Evolutionary conservation across 2,113 vertebrate genomes (phyloP).

Genomic region (Pangasianodon hypophthalmus): DNA sequence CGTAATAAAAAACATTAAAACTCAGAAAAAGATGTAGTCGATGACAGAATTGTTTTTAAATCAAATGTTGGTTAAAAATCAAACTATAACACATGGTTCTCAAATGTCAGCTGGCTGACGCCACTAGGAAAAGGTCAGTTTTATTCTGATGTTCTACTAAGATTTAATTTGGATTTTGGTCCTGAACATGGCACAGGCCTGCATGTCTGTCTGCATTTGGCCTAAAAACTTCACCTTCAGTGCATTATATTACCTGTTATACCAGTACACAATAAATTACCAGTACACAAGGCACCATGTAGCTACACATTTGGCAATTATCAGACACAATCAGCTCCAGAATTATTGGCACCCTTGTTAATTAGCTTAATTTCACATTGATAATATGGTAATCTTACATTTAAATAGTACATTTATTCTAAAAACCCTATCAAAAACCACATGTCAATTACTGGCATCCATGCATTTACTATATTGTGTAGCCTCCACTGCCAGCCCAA

Average conservation of each 20-base stretch:
- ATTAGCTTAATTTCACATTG: not conserved
- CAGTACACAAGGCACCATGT: not conserved
- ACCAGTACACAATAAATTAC: not conserved
- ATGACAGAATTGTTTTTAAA: constrained; percentile 34
- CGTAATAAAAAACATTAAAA: constrained; percentile 28
- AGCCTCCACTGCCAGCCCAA: not conserved
- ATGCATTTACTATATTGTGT: not conserved
- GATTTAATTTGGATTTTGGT: not conserved
- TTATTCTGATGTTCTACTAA: not conserved
- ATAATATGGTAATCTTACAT: not conserved
- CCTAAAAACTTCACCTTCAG: not conserved
- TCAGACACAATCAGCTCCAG: not conserved
- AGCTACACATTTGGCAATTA: not conserved
- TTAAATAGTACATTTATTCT: not conserved
- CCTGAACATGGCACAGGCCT: not conserved
- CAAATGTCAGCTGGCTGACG: constrained; percentile 36
- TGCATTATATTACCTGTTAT: not conserved
- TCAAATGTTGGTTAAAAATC: constrained; percentile 33
- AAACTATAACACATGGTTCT: constrained; percentile 18
- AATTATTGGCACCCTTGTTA: not conserved
- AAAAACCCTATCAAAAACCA: too few species aligned
- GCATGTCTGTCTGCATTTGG: not conserved
- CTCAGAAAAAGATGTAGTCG: not conserved
- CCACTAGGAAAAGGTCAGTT: constrained; percentile 31
- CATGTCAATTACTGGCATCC: too few species aligned